These are phyloP conservation scores for Astyanax mexicanus DNA, from an alignment of 2,797 vertebrate species.

Conservation along the genomic window DNA sequence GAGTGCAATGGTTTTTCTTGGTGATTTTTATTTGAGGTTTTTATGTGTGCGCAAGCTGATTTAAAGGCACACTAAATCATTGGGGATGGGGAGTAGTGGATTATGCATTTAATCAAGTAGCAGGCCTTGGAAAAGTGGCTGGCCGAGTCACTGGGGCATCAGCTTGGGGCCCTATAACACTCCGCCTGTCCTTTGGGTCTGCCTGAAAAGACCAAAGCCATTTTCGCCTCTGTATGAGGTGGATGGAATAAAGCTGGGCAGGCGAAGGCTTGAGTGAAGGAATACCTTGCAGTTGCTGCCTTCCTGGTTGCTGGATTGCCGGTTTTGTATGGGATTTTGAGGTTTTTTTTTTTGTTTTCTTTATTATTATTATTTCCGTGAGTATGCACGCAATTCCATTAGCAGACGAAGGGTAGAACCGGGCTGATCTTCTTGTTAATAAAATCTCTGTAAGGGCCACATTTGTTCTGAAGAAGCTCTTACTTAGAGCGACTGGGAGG, in stretches of 20 bases:
- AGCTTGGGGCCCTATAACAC: conserved; percentile 66
- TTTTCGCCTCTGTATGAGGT: conserved; percentile 74
- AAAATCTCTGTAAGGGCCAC: conserved; percentile 35
- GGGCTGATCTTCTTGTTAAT: conserved; percentile 46
- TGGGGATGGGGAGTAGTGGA: conserved; percentile 82
- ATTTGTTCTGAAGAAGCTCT: conserved; percentile 52
- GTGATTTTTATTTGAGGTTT: conserved; percentile 89
- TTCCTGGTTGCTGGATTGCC: no score
- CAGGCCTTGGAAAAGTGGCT: conserved; percentile 84
- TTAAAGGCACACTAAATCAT: conserved; percentile 88
- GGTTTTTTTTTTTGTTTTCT: conserved; percentile 34
- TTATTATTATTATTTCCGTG: no score
- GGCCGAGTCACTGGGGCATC: conserved; percentile 78
- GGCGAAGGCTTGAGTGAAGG: conserved; percentile 1
- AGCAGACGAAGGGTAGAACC: conserved; percentile 43
- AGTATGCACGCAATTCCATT: conserved; percentile 33
- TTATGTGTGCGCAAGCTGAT: conserved; percentile 86
- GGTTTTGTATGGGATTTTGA: conserved; percentile 50
- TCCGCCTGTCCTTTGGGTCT: conserved; percentile 75
- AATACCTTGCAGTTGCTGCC: conserved; percentile 18
- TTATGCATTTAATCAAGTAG: conserved; percentile 91
- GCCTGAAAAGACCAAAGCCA: conserved; percentile 68
- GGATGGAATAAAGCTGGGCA: conserved; percentile 59
- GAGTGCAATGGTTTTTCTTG: conserved; percentile 86
- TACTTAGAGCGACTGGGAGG: conserved; percentile 27